These are phyloP conservation scores for Hypomecis atomaria DNA, from an alignment of 2,888 invertebrate species.

Conservation along the genomic window DNA sequence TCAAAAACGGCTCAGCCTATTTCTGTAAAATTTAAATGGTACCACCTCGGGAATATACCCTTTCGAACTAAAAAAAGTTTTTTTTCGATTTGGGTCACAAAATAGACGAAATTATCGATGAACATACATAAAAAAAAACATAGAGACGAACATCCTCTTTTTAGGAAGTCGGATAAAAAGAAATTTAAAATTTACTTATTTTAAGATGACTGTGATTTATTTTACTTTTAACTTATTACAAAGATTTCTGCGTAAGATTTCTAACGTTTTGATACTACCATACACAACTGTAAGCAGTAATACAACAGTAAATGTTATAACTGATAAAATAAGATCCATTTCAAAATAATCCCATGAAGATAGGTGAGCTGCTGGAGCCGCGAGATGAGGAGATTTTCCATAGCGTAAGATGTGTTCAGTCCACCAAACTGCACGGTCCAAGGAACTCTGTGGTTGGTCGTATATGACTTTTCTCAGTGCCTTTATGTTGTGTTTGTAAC, in stretches of 20 bases:
- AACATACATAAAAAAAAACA: too few relatives aligned
- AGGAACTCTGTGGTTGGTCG: slow-evolving; percentile 63
- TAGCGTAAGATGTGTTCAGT: slow-evolving; percentile 73
- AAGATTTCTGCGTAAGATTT: background rate
- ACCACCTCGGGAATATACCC: too few relatives aligned
- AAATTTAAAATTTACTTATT: too few relatives aligned
- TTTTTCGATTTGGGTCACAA: too few relatives aligned
- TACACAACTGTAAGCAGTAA: background rate
- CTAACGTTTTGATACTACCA: background rate
- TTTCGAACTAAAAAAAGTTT: too few relatives aligned
- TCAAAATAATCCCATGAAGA: slow-evolving; percentile 53
- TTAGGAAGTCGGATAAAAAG: too few relatives aligned
- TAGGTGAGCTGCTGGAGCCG: slow-evolving; percentile 59
- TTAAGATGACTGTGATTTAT: too few relatives aligned
- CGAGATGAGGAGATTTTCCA: slow-evolving; percentile 66
- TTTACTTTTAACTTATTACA: too few relatives aligned
- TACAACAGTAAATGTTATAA: background rate
- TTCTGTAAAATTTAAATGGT: too few relatives aligned
- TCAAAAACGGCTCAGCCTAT: too few relatives aligned
- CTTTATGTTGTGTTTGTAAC: slow-evolving; percentile 46
- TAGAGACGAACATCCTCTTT: too few relatives aligned
- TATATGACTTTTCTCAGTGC: slow-evolving; percentile 50
- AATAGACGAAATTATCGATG: too few relatives aligned
- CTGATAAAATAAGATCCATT: slow-evolving; percentile 44
- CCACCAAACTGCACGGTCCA: slow-evolving; percentile 76